These are phyloP conservation scores for Sphenodon punctatus DNA, from an alignment of 2,797 vertebrate genomes.

Conservation along the genomic window DNA sequence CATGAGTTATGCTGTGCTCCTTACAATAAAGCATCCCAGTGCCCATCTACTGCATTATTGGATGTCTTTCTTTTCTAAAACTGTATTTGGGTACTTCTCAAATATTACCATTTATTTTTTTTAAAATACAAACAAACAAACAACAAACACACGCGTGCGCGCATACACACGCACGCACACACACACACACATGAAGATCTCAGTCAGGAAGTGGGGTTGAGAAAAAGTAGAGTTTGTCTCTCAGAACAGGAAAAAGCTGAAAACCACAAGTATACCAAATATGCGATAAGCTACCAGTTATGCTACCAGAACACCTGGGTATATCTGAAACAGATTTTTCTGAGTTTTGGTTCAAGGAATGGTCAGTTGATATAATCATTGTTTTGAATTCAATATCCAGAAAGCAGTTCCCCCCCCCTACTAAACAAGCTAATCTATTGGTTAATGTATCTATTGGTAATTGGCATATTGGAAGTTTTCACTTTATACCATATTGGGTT, in stretches of 20 bases:
- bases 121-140: no score
- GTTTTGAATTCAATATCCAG: not conserved
- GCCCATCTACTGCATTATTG: not conserved
- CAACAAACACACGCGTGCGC: no score
- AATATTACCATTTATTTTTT: not conserved
- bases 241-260: no score
- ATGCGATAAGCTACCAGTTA: rapidly evolving
- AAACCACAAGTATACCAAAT: no score
- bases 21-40: rapidly evolving
- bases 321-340: not conserved
- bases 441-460: rapidly evolving
- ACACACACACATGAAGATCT: not conserved
- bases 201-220: not conserved
- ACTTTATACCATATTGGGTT: not conserved
- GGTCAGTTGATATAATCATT: rapidly evolving
- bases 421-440: not conserved
- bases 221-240: not conserved
- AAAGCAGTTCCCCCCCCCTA: rapidly evolving
- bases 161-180: no score
- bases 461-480: rapidly evolving
- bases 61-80: not conserved
- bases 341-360: rapidly evolving
- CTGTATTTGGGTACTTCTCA: not conserved
- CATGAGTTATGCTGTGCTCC: rapidly evolving
- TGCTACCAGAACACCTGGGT: not conserved